Evolutionary conservation across 2,888 invertebrate genomes (phyloP).

Genomic region (Polyommatus iphigenia): DNA sequence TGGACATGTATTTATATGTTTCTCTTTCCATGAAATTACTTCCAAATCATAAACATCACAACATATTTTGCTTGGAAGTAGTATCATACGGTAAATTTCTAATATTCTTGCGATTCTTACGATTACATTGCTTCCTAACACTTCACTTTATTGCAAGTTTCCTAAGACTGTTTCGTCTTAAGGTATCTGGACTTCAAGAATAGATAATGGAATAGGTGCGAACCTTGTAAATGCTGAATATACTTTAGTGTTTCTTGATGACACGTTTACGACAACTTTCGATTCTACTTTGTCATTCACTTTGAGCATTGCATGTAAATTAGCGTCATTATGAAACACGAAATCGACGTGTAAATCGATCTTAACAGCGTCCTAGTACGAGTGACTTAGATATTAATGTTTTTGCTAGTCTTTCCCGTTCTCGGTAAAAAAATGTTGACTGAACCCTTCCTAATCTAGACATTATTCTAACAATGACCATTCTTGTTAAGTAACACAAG

Average conservation of each 20-base stretch:
- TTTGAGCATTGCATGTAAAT: constrained; percentile 43
- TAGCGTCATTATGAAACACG: constrained; percentile 53
- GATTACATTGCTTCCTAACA: constrained; percentile 67
- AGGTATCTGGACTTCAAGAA: constrained; percentile 79
- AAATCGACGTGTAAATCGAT: constrained; percentile 51
- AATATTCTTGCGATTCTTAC: constrained; percentile 15
- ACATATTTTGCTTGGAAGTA: constrained; percentile 2
- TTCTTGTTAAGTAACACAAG: background rate
- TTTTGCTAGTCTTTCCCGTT: constrained; percentile 50
- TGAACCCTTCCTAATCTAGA: background rate
- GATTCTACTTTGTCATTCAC: constrained; percentile 32
- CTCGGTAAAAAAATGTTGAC: background rate
- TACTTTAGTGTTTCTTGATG: constrained; percentile 43
- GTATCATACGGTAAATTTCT: constrained; percentile 26
- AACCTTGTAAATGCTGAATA: constrained; percentile 71
- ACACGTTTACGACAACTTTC: constrained; percentile 48
- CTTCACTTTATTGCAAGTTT: constrained; percentile 61
- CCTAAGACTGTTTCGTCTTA: constrained; percentile 43
- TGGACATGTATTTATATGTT: constrained; percentile 25
- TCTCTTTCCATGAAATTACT: constrained; percentile 13
- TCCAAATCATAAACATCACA: background rate
- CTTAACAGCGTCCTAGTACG: constrained; percentile 80
- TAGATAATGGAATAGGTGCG: constrained; percentile 76
- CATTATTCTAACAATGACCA: background rate
- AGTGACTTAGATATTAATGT: constrained; percentile 71